Evolutionary conservation across 2,888 invertebrate genomes (phyloP).

Genomic region (Dendrolimus houi): DNA sequence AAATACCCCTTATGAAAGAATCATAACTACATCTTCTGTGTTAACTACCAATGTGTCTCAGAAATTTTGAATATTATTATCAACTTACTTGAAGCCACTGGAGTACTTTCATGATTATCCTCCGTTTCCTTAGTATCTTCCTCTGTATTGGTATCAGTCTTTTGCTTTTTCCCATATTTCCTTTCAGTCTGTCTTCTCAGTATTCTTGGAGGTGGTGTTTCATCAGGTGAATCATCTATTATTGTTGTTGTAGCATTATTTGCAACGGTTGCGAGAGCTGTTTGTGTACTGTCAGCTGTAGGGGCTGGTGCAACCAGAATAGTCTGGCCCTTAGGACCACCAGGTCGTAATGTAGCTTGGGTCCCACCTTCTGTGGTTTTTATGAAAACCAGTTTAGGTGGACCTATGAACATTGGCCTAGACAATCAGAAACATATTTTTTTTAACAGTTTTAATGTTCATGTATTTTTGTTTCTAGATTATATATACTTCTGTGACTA

Average conservation of each 20-base stretch:
- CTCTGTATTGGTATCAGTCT: conserved; percentile 44
- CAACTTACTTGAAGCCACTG: conserved; percentile 44
- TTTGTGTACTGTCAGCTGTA: conserved; percentile 21
- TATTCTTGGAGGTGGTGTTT: conserved; percentile 40
- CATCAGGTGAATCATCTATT: conserved; percentile 39
- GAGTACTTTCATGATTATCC: conserved; percentile 30
- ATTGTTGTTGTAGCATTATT: conserved; percentile 23
- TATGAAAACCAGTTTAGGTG: conserved; percentile 69
- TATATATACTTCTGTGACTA: too few relatives aligned
- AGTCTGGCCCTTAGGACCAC: conserved; percentile 59
- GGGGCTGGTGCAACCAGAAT: conserved; percentile 58
- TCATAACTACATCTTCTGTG: too few relatives aligned
- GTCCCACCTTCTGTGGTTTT: conserved; percentile 61
- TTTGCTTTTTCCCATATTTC: conserved; percentile 64
- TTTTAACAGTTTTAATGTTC: background rate
- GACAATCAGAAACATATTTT: conserved; percentile 7
- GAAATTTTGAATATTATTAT: too few relatives aligned
- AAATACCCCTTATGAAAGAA: too few relatives aligned
- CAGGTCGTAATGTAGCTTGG: conserved; percentile 50
- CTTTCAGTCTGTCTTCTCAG: conserved; percentile 48
- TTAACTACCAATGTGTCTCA: too few relatives aligned
- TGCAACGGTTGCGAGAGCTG: conserved; percentile 16
- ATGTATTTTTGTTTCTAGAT: too few relatives aligned
- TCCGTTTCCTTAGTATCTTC: conserved; percentile 40
- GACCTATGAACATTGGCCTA: conserved; percentile 71